Percentiles rank a stretch among this genome's conserved stretches.
Conservation (phyloP, 2,888 invertebrate species). For the Odontomyia ornata region DNA sequence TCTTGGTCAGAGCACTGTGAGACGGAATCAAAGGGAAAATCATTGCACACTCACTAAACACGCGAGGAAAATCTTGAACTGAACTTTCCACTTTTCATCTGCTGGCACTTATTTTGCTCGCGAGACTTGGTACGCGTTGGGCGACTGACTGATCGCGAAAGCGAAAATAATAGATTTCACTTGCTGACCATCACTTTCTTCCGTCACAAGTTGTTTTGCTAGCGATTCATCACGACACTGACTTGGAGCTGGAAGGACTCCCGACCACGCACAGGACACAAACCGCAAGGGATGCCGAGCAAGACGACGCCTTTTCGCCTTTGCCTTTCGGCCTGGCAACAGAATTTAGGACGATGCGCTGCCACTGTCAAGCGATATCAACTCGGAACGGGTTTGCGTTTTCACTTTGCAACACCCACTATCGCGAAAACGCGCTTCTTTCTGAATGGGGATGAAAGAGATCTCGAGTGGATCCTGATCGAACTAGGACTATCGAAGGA, state of each 20-base stretch:
- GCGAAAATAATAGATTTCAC: constrained; percentile 1
- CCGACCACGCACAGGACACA: neutral
- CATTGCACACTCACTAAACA: neutral
- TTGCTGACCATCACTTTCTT: constrained; percentile 1
- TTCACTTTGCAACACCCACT: neutral
- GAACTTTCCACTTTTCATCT: constrained; percentile 20
- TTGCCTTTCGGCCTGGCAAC: neutral
- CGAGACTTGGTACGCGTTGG: neutral
- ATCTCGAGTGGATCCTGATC: neutral
- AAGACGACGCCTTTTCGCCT: constrained; percentile 21
- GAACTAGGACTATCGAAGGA: neutral
- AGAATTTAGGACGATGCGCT: constrained; percentile 14
- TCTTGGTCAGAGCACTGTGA: neutral
- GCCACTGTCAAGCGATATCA: neutral
- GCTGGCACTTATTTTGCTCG: neutral
- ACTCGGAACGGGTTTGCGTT: neutral
- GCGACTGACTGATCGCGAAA: neutral
- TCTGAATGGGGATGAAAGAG: neutral
- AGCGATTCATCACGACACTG: neutral
- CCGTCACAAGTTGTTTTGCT: neutral
- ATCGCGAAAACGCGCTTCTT: too few relatives aligned
- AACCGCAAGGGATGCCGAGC: constrained; percentile 18
- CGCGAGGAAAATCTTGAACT: neutral
- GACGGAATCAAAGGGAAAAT: neutral
- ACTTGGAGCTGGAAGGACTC: neutral